Evolutionary conservation across 2,888 invertebrate genomes (phyloP).

Genomic region (Lasioglossum marginatum): DNA sequence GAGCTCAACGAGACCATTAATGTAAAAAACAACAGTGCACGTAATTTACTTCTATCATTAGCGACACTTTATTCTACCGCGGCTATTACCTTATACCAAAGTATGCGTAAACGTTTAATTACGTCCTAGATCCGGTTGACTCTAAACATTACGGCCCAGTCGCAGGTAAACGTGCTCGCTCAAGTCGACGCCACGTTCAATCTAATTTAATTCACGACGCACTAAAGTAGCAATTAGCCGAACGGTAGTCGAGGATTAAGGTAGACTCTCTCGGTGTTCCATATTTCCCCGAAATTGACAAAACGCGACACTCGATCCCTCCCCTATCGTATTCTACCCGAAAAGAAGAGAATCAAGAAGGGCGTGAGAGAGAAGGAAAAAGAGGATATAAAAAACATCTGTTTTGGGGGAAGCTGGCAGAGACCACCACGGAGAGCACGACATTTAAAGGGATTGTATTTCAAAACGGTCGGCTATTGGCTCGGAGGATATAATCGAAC

Average conservation of each 20-base stretch:
- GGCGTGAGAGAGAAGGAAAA: neutral
- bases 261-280: neutral
- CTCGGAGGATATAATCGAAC: slow-evolving; percentile 24
- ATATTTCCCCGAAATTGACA: slow-evolving; percentile 9
- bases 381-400: neutral
- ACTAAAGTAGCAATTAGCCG: neutral
- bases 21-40: neutral
- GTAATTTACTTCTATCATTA: neutral
- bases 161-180: neutral
- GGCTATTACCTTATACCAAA: neutral
- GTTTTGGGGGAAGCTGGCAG: slow-evolving; percentile 26
- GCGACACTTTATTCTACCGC: neutral
- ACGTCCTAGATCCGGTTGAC: neutral
- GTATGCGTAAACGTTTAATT: slow-evolving; percentile 4
- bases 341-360: neutral
- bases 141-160: neutral
- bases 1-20: neutral
- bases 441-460: slow-evolving; percentile 45
- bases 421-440: slow-evolving; percentile 5
- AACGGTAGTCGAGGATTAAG: neutral
- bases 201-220: neutral
- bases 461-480: slow-evolving; percentile 17
- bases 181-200: neutral
- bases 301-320: slow-evolving; percentile 7
- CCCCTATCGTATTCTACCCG: slow-evolving; percentile 7